Percentiles rank a stretch among this genome's conserved stretches.
Conservation (phyloP, 1,140 invertebrate species). For the Stegodyphus mimosarum region DNA sequence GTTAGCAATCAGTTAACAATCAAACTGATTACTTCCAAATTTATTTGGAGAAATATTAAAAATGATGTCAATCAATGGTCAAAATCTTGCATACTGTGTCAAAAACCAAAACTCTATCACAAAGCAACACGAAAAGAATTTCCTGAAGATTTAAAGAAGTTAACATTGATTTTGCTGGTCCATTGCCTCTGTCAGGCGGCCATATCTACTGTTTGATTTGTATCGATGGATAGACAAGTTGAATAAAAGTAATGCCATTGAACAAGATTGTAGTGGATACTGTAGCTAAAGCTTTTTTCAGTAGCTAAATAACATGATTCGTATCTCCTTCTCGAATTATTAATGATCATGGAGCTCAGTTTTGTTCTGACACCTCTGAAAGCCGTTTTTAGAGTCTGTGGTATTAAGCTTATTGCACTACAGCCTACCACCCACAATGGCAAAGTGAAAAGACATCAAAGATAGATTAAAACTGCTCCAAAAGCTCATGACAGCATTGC, state of each 20-base stretch:
- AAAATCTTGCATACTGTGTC: not conserved
- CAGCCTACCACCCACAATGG: slow-evolving; percentile 65
- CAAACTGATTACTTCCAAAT: slow-evolving; percentile 22
- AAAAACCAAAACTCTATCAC: not conserved
- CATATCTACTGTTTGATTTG: slow-evolving; percentile 68
- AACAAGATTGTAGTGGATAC: not conserved
- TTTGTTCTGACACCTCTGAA: not conserved
- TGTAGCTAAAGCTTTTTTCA: slow-evolving; percentile 14
- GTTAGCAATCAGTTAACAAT: slow-evolving; percentile 10
- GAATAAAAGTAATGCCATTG: not conserved
- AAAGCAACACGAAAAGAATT: not conserved
- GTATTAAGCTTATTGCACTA: not conserved
- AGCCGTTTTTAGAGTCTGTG: not conserved
- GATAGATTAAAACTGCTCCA: slow-evolving; percentile 60
- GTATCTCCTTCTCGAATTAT: slow-evolving; percentile 18
- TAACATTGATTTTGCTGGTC: not conserved
- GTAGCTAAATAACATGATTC: not conserved
- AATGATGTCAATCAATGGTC: not conserved
- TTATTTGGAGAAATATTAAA: not conserved
- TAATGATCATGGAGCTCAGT: slow-evolving; percentile 8
- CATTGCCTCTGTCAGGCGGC: slow-evolving; percentile 65
- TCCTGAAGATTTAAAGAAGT: not conserved
- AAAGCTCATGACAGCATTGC: slow-evolving; percentile 20
- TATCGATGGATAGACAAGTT: slow-evolving; percentile 68
- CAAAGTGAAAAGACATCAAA: slow-evolving; percentile 62